These are phyloP conservation scores for Arrhopalites spinosus DNA, from an alignment of 2,888 invertebrate species.

Conservation along the genomic window DNA sequence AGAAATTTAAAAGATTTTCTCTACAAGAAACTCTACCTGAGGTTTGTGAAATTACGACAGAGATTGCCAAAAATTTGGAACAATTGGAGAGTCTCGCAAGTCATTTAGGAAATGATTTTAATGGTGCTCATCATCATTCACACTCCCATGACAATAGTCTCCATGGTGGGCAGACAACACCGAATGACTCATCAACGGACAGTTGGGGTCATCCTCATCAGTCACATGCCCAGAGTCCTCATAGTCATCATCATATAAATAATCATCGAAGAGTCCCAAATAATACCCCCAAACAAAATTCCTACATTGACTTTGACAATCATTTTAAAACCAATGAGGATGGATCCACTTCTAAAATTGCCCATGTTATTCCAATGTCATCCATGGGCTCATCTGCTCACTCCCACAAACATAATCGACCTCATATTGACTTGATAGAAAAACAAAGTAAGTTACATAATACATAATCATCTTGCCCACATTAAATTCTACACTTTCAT, in stretches of 20 bases:
- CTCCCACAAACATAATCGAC: conserved; percentile 38
- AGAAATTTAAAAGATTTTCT: conserved; percentile 52
- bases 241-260: not conserved
- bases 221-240: too few species aligned
- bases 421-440: conserved; percentile 49
- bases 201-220: not conserved
- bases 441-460: conserved; percentile 56
- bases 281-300: conserved; percentile 52
- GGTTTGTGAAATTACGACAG: conserved; percentile 53
- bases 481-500: too few species aligned
- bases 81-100: conserved; percentile 46
- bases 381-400: conserved; percentile 21
- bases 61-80: conserved; percentile 52
- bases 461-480: too few species aligned
- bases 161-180: not conserved
- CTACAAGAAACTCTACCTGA: conserved; percentile 53
- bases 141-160: not conserved
- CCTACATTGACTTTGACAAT: conserved; percentile 53
- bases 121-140: not conserved
- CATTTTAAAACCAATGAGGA: conserved; percentile 44
- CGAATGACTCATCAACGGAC: not conserved
- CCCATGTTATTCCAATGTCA: conserved; percentile 51
- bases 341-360: conserved; percentile 47
- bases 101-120: conserved; percentile 26
- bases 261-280: conserved; percentile 44